Evolutionary conservation across 2,888 invertebrate species (phyloP), one percentile per base, ranked within the genome.

Genomic region (Argyresthia goedartella): DNA sequence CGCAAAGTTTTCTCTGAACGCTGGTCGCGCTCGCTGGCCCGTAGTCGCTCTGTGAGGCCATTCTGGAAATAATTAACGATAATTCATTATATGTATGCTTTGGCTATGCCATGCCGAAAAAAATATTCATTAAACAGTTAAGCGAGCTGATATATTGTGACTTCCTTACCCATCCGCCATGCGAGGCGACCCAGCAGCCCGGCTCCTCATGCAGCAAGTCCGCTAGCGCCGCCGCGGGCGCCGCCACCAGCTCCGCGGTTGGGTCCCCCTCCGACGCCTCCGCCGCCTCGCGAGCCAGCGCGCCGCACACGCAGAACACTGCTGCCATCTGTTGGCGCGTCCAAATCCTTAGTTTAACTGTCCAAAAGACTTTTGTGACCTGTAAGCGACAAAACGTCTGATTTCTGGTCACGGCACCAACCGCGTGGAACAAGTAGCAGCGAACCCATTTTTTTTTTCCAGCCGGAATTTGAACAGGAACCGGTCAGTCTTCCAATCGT

Each of bases 261-360:
- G 59, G 95, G 90, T 81, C 93, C 81, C 59, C 79, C 0, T 77
- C 76, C 0, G 82, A 72, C 0, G 78, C 76, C 52, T 86, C 92
- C 70, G 64, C 94, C 88, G 80, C 93, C 65, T 96, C 96, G 11
- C 93, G 91, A 0, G 95, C 94, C 13, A 96, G 84, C 0, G 94
- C 95, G 0, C 95, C 95, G 51, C 95, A 93, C 8, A 96, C 90
- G 41, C 94, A 93, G 74, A 92, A 95, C 36, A 96, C 86, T 0
- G 95, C 93, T 52, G 94, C 91, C 47, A 90, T 88, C 87, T 87
- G 59, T 6, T 15, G 44, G 25, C 3, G 25, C 25, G 6, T 2
- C 25, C 25, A 2, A 25, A 25, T 2, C 6, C 2, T 25, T 25
- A 25, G 25, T 6, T 25, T 25, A 6, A 25, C 6, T 25, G 6